phyloP scores from a whole-genome alignment of 2,113 vertebrate genomes.

The Heterocephalus glaber region DNA sequence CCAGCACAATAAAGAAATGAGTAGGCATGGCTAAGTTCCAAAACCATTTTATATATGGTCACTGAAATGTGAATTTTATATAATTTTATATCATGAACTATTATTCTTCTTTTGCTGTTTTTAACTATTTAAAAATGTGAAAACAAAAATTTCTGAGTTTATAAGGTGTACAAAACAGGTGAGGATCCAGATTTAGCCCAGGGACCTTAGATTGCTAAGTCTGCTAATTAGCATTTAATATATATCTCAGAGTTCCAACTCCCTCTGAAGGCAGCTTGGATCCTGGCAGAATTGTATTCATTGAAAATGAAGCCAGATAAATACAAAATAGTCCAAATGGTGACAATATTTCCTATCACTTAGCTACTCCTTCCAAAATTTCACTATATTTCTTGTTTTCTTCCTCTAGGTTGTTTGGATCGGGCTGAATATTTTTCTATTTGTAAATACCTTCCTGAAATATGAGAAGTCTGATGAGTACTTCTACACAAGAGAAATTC shows the following conservation, averaged over 20 bases:
- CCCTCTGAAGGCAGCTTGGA: not conserved
- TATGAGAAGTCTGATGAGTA: constrained; percentile 86
- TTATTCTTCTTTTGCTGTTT: constrained; percentile 34
- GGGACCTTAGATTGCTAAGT: not conserved
- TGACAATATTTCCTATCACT: not conserved
- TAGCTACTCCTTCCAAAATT: not conserved
- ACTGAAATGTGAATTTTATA: constrained; percentile 24
- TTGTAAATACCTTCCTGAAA: constrained; percentile 88
- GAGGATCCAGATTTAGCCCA: not conserved
- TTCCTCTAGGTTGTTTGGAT: constrained; percentile 89
- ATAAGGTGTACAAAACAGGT: not conserved
- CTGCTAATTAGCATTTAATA: not conserved
- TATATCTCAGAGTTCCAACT: not conserved
- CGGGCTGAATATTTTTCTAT: constrained; percentile 92
- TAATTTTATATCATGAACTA: not conserved
- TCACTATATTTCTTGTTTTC: not conserved
- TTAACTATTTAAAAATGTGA: constrained; percentile 7
- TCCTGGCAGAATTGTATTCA: not conserved
- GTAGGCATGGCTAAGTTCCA: not conserved
- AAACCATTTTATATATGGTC: constrained; percentile 33
- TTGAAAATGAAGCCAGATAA: constrained; percentile 47
- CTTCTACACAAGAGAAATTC: constrained; percentile 92
- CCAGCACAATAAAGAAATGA: not conserved
- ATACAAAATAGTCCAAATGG: constrained; percentile 4
- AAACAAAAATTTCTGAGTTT: constrained; percentile 23